Evolutionary conservation across 2,113 vertebrate species (phyloP).

Genomic region (Mugil cephalus): DNA sequence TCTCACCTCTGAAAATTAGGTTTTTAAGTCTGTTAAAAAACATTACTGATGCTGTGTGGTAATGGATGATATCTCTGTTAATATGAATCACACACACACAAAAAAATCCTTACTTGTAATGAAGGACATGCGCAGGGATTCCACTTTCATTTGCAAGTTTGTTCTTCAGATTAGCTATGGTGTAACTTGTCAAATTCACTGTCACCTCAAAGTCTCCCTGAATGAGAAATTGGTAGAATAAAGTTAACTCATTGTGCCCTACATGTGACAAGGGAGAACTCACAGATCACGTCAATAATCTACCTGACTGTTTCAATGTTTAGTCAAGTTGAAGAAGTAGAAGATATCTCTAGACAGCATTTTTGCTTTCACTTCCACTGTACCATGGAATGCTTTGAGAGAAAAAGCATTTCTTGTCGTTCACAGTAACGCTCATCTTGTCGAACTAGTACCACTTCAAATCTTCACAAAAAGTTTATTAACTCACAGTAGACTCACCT

Average conservation of each 20-base stretch:
- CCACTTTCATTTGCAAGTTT: constrained; percentile 50
- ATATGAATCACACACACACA: not conserved
- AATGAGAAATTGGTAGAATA: not conserved
- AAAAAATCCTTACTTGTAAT: constrained; percentile 40
- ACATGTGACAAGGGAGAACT: not conserved
- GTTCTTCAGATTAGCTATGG: constrained; percentile 33
- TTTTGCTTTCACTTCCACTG: too few relatives aligned
- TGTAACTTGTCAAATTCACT: constrained; percentile 42
- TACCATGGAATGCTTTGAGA: too few relatives aligned
- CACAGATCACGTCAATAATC: too few relatives aligned
- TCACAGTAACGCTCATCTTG: too few relatives aligned
- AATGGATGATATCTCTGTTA: too few relatives aligned
- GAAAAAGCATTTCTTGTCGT: too few relatives aligned
- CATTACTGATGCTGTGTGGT: too few relatives aligned
- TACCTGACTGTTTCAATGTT: too few relatives aligned
- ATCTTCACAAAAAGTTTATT: too few relatives aligned
- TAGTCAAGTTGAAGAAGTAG: too few relatives aligned
- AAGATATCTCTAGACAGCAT: too few relatives aligned
- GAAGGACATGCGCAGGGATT: constrained; percentile 57
- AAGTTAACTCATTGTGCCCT: not conserved
- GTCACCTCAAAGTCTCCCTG: constrained; percentile 63
- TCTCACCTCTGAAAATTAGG: constrained; percentile 22
- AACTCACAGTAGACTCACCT: constrained; percentile 25
- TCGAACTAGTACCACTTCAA: too few relatives aligned
- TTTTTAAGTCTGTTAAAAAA: not conserved